These are phyloP conservation scores for Drosophila maculinotata DNA, from an alignment of 2,888 invertebrate genomes.

Conservation along the genomic window DNA sequence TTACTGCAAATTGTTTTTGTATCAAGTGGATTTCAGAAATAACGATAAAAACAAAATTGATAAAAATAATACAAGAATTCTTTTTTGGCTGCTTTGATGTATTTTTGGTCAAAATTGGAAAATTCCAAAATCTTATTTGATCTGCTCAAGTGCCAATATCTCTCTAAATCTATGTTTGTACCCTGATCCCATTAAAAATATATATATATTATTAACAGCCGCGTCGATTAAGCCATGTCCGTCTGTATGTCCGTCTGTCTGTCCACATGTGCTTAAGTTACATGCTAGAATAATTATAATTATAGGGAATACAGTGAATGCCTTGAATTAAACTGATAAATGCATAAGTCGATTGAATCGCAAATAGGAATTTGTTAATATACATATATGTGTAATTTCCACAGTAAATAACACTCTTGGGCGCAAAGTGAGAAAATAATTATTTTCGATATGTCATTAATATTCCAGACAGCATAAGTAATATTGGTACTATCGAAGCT, in stretches of 20 bases:
- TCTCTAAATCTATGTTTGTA: too few species aligned
- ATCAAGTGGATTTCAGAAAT: conserved; percentile 34
- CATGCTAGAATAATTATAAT: conserved; percentile 5
- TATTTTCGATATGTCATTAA: conserved; percentile 2
- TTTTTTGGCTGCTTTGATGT: not conserved
- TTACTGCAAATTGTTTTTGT: conserved; percentile 65
- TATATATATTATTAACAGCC: too few species aligned
- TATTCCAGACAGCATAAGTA: not conserved
- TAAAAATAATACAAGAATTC: conserved; percentile 7
- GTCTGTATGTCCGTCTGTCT: too few species aligned
- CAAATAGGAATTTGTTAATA: conserved; percentile 22
- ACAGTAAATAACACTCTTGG: not conserved
- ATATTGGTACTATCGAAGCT: too few species aligned
- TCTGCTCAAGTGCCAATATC: too few species aligned
- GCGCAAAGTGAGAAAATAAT: conserved; percentile 36
- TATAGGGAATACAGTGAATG: conserved; percentile 12
- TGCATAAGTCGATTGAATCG: conserved; percentile 28
- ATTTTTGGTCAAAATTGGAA: not conserved
- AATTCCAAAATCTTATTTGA: not conserved
- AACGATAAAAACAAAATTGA: conserved; percentile 1
- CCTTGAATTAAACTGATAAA: conserved; percentile 1
- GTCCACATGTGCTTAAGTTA: conserved; percentile 1
- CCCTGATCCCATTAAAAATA: too few species aligned
- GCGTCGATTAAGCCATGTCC: too few species aligned
- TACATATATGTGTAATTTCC: too few species aligned